Conservation (phyloP, 1,140 invertebrate species). For the Phenacoccus solenopsis region DNA sequence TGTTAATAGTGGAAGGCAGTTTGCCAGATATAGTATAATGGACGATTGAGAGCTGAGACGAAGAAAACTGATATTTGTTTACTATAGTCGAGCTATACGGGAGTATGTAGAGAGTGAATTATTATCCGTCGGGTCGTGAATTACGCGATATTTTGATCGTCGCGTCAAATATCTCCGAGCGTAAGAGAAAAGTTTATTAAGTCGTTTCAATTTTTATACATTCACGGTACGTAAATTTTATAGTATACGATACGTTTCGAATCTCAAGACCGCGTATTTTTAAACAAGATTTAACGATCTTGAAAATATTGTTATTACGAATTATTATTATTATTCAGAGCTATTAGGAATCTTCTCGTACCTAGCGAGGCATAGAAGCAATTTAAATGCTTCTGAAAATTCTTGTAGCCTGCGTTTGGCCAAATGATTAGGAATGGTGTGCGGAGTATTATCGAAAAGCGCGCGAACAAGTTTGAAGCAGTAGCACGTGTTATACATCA, state of each 20-base stretch:
- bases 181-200: neutral
- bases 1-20: neutral
- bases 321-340: too few species aligned
- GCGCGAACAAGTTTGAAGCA: neutral
- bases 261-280: neutral
- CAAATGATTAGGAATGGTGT: neutral
- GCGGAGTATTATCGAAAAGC: neutral
- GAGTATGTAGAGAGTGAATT: neutral
- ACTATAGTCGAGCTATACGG: neutral
- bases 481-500: neutral
- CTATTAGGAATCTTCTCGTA: too few species aligned
- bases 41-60: neutral
- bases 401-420: neutral
- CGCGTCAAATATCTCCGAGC: neutral
- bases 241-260: neutral
- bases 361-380: too few species aligned
- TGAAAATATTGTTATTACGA: too few species aligned
- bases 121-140: neutral
- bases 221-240: neutral
- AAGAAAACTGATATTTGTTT: neutral
- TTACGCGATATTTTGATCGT: neutral
- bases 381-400: neutral
- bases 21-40: neutral
- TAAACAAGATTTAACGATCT: too few species aligned
- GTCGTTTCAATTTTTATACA: neutral